Evolutionary conservation across 1,140 invertebrate species (phyloP), one percentile per base, ranked within the genome.

Genomic region (Pseudomyrmex cubaensis): DNA sequence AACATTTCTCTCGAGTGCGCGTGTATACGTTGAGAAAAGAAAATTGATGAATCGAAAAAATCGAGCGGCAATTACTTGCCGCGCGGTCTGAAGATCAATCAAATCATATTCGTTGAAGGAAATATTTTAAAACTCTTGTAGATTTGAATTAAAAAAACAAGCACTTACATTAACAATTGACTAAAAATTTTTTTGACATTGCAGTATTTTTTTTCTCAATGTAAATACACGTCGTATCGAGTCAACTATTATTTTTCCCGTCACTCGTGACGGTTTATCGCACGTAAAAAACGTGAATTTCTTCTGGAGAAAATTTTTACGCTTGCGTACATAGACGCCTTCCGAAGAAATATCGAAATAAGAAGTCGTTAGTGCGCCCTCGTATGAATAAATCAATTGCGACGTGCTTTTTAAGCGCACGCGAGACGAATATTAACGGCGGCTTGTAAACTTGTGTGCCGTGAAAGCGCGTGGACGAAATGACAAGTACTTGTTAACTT

Each of bases 381-480:
- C 44, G 20, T 64, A 17, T 63, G 78, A 50, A 80, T 72, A 50
- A 84, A 67, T 72, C 75, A 80, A 64, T 44, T 15, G 63, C 63
- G 48, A 83, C 25, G 13, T 35, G 20, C 50, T 82, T 64, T 69
- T 9, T 8, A 1, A 25, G 12, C 25, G n/a, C 70, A 75, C 78
- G 78, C 84, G 46, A 82, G n/a, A n/a, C 35, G 20, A 78, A 62
- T 78, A 12, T 50, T 48, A 78, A 83, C n/a, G 62, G 52, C 35
- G 25, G n/a, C 25, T 46, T 57, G 35, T 57, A 77, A 77, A 57
- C 46, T 69, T 44, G 4, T 25, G 7, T 44, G 35, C 13, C 48
- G 20, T 72, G 25, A 69, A n/a, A 22, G 15, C 15, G 59, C 2
- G 35, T 9, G 54, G 20, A 44, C 46, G 12, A 35, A 54, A 35